A percentile compares a stretch with the other conserved stretches of the same genome.
These are phyloP conservation scores for Falco rusticolus DNA, from an alignment of 2,797 vertebrate species.

Conservation along the genomic window DNA sequence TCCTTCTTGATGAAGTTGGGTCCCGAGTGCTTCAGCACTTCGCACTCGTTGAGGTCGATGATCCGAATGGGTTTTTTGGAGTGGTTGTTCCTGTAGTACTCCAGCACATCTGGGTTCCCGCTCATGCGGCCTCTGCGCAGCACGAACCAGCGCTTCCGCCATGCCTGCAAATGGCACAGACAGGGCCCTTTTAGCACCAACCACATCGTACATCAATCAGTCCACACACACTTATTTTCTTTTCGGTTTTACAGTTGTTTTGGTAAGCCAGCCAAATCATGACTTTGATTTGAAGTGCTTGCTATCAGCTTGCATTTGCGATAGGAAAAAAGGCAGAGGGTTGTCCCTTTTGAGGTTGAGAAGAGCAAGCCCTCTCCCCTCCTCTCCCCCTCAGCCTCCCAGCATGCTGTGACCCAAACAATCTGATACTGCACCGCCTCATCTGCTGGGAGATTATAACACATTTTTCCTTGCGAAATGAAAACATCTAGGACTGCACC, in stretches of 20 bases:
- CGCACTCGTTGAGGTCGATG: constrained; percentile 93
- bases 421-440: background rate
- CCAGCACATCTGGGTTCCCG: constrained; percentile 93
- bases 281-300: background rate
- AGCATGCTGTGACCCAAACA: background rate
- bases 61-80: constrained; percentile 92
- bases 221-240: background rate
- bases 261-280: background rate
- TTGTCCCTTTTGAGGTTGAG: background rate
- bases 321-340: background rate
- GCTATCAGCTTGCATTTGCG: background rate
- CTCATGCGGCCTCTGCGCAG: constrained; percentile 94
- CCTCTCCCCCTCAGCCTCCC: background rate
- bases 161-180: constrained; percentile 80
- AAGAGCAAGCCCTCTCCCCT: background rate
- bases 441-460: background rate
- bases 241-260: background rate
- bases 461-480: background rate
- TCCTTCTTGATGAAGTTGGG: constrained; percentile 87
- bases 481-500: background rate
- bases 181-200: background rate
- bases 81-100: constrained; percentile 92
- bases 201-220: background rate
- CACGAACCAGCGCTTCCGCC: constrained; percentile 98
- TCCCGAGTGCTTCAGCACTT: constrained; percentile 87